phyloP scores from a whole-genome alignment of 2,797 vertebrate species.

The Triplophysa bombifrons region DNA sequence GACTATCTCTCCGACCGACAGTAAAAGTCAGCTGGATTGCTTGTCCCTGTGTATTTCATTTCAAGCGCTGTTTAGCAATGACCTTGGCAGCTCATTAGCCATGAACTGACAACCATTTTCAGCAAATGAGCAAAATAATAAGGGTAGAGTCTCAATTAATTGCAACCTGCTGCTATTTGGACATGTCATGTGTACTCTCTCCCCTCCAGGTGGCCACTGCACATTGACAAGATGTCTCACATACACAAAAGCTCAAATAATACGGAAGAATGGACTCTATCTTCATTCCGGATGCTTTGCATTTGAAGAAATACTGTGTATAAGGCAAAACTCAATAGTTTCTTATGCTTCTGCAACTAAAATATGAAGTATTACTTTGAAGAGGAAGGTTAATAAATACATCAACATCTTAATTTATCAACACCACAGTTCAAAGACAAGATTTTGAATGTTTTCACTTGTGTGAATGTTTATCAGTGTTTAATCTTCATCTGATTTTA shows the following conservation, averaged over 20 bases:
- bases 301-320: constrained; percentile 18
- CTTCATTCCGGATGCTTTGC: constrained; percentile 32
- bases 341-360: not conserved
- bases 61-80: constrained; percentile 55
- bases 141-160: constrained; percentile 59
- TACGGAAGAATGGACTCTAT: constrained; percentile 37
- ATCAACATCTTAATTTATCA: not conserved
- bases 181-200: constrained; percentile 47
- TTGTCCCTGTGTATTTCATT: constrained; percentile 39
- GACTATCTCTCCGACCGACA: not conserved
- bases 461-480: constrained; percentile 6
- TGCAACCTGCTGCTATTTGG: constrained; percentile 61
- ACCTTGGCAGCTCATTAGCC: constrained; percentile 63
- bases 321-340: not conserved
- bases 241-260: constrained; percentile 48
- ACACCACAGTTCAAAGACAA: constrained; percentile 31
- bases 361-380: not conserved
- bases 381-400: not conserved
- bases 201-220: constrained; percentile 53
- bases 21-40: constrained; percentile 36
- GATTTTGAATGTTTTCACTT: not conserved
- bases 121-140: constrained; percentile 62
- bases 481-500: not conserved
- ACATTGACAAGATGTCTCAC: constrained; percentile 52
- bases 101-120: constrained; percentile 61